phyloP scores from a whole-genome alignment of 2,888 invertebrate species.

The Chouioia cunea region DNA sequence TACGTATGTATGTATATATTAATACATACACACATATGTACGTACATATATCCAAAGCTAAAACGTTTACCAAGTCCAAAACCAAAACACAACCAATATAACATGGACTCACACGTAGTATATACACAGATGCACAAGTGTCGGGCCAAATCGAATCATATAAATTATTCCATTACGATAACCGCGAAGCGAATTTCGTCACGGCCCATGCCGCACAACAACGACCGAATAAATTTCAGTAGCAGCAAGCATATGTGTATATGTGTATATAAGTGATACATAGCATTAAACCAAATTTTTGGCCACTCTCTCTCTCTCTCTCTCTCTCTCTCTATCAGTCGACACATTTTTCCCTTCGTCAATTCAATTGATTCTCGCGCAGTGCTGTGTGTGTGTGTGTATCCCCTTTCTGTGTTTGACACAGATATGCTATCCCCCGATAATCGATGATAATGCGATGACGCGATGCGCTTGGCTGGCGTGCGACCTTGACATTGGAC shows the following conservation, averaged over 20 bases:
- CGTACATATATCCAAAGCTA: background rate
- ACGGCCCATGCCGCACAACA: background rate
- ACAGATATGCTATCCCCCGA: slow-evolving; percentile 50
- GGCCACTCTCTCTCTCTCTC: slow-evolving; percentile 12
- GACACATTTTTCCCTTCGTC: slow-evolving; percentile 27
- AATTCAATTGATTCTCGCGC: slow-evolving; percentile 20
- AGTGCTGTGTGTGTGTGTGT: background rate
- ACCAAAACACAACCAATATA: slow-evolving; percentile 20
- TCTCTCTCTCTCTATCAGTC: slow-evolving; percentile 11
- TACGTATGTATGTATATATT: no score
- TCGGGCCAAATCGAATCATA: slow-evolving; percentile 29
- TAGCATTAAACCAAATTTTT: slow-evolving; percentile 40
- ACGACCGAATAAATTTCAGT: slow-evolving; percentile 24
- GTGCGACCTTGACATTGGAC: slow-evolving; percentile 67
- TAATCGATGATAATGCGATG: slow-evolving; percentile 67
- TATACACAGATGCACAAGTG: background rate
- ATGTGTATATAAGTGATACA: background rate
- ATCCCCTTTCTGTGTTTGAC: background rate
- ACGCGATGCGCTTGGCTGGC: slow-evolving; percentile 52
- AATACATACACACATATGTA: no score
- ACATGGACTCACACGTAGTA: background rate
- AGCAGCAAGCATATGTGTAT: no score
- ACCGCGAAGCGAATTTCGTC: slow-evolving; percentile 29
- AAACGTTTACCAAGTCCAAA: slow-evolving; percentile 7
- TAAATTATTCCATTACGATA: slow-evolving; percentile 43